Conservation (phyloP, 2,888 invertebrate species). For the Caenorhabditis becei region DNA sequence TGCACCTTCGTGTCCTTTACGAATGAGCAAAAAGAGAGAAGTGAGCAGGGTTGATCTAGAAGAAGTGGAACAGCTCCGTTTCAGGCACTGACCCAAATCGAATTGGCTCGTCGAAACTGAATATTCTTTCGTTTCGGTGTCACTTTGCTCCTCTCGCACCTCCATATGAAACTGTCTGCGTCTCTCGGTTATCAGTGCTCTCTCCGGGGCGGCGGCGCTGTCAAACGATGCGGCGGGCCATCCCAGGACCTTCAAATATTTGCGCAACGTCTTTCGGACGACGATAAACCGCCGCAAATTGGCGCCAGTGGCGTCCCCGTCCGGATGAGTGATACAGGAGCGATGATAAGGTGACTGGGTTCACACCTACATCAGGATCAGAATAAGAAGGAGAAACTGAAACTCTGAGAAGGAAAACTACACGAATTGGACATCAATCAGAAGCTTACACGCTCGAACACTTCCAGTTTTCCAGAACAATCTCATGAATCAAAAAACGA, state of each 20-base stretch:
- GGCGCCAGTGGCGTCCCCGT: conserved; percentile 28
- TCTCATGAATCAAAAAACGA: no score
- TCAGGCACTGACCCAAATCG: not conserved
- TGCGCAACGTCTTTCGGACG: conserved; percentile 55
- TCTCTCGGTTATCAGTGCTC: conserved; percentile 50
- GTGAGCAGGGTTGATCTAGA: not conserved
- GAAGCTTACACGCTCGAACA: no score
- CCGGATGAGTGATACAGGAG: not conserved
- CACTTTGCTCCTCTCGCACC: conserved; percentile 27
- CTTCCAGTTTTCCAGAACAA: no score
- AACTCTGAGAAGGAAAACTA: not conserved
- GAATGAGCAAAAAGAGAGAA: not conserved
- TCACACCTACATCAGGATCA: not conserved
- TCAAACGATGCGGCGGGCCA: conserved; percentile 46
- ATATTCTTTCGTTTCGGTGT: conserved; percentile 23
- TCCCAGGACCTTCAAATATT: conserved; percentile 54
- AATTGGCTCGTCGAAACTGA: conserved; percentile 24
- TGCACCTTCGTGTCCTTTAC: not conserved
- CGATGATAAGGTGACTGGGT: conserved; percentile 14
- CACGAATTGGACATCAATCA: no score
- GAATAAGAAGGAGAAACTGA: not conserved
- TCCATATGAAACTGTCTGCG: conserved; percentile 49
- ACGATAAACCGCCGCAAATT: conserved; percentile 41
- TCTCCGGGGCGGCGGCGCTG: conserved; percentile 22
- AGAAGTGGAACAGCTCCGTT: not conserved